Evolutionary conservation across 2,797 vertebrate species (phyloP).

Genomic region (Notolabrus celidotus): DNA sequence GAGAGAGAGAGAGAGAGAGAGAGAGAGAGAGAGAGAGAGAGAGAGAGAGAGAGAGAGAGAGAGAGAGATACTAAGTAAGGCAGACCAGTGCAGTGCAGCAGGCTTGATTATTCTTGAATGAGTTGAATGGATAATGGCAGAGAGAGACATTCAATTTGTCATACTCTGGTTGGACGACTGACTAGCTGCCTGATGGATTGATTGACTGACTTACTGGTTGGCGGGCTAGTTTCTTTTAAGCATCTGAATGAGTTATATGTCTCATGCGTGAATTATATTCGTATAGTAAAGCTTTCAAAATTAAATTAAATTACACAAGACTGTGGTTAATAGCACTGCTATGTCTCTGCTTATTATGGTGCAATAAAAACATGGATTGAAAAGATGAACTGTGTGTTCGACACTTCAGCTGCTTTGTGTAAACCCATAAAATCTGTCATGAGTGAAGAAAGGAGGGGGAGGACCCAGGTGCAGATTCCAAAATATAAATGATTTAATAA

Average conservation of each 20-base stretch:
- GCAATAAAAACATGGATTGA: slow-evolving; percentile 11
- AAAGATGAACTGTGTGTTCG: slow-evolving; percentile 8
- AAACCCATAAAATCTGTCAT: too few species aligned
- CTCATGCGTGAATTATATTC: slow-evolving; percentile 31
- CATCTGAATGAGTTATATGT: slow-evolving; percentile 39
- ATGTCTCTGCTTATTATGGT: slow-evolving; percentile 17
- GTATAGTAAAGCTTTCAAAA: slow-evolving; percentile 12
- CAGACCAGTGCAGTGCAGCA: neutral
- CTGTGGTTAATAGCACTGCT: slow-evolving; percentile 12
- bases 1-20: neutral
- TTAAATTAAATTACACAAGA: neutral
- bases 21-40: neutral
- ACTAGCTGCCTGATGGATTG: slow-evolving; percentile 52
- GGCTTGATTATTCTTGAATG: slow-evolving; percentile 64
- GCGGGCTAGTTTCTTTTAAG: slow-evolving; percentile 45
- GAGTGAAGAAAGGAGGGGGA: too few species aligned
- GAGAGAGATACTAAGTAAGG: too few species aligned
- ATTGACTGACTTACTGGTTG: slow-evolving; percentile 44
- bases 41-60: slow-evolving; percentile 1
- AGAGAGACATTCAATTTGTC: slow-evolving; percentile 69
- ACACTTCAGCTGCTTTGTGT: slow-evolving; percentile 22
- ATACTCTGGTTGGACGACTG: slow-evolving; percentile 35
- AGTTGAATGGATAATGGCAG: slow-evolving; percentile 56
- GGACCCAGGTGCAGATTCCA: too few species aligned
- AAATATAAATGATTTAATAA: too few species aligned